A percentile compares a stretch with the other conserved stretches of the same genome.
These are phyloP conservation scores for Polyodon spathula DNA, from an alignment of 2,113 vertebrate species.

Conservation along the genomic window DNA sequence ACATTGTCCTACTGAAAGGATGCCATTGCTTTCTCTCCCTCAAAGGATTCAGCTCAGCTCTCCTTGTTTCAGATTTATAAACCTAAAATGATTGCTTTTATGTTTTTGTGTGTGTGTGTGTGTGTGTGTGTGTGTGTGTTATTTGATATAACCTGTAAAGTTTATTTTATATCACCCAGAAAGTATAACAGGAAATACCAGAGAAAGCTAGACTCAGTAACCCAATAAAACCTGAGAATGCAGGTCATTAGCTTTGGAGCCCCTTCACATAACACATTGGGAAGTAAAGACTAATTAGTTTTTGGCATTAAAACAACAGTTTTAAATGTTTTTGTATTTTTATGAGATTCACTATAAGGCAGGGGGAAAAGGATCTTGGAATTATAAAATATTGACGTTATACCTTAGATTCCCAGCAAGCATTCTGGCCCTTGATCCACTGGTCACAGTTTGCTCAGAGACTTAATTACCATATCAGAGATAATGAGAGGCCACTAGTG, in stretches of 20 bases:
- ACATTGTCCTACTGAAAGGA: too few relatives aligned
- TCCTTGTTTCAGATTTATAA: constrained; percentile 44
- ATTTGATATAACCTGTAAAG: constrained; percentile 86
- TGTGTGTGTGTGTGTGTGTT: constrained; percentile 48
- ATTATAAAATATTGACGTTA: constrained; percentile 66
- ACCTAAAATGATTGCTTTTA: constrained; percentile 64
- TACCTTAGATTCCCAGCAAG: constrained; percentile 58
- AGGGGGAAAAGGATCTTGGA: constrained; percentile 58
- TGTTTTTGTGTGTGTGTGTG: constrained; percentile 61
- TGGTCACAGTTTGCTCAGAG: constrained; percentile 46
- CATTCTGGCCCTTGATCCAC: constrained; percentile 55
- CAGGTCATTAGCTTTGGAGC: constrained; percentile 82
- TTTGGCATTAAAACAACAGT: constrained; percentile 83
- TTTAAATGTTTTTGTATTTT: constrained; percentile 65
- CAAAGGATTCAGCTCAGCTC: constrained; percentile 2
- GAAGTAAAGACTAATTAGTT: constrained; percentile 92
- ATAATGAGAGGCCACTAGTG: constrained; percentile 38
- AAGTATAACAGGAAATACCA: constrained; percentile 92
- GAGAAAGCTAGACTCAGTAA: constrained; percentile 82
- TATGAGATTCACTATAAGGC: constrained; percentile 73
- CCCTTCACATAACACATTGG: constrained; percentile 84
- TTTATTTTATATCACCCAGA: constrained; percentile 69
- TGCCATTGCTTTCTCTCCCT: too few relatives aligned
- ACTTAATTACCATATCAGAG: constrained; percentile 38
- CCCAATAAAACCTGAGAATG: constrained; percentile 85